A percentile compares a stretch with the other conserved stretches of the same genome.
Evolutionary conservation across 23 tunicate species (phyloP).

Genomic region (Aplidium turbinatum): DNA sequence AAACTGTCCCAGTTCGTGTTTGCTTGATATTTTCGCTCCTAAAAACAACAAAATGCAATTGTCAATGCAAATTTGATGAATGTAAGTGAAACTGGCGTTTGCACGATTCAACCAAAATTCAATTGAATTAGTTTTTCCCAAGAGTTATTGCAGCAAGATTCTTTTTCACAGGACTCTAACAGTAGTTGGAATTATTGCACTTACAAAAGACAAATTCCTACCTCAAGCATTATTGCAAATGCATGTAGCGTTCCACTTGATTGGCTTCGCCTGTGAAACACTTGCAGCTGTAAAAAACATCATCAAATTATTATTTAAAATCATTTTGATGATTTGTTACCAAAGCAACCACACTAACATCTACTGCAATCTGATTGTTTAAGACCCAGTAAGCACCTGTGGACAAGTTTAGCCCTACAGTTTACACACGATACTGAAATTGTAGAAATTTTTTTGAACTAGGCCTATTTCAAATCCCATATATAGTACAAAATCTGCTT

Average conservation of each 20-base stretch:
- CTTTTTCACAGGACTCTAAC: background rate
- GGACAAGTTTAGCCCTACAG: too few species aligned
- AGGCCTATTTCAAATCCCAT: too few species aligned
- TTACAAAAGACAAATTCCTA: background rate
- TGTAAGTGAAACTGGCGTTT: background rate
- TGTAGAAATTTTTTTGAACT: too few species aligned
- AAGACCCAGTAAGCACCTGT: too few species aligned
- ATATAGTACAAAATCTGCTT: too few species aligned
- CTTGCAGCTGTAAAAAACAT: constrained; percentile 10
- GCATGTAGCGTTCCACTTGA: background rate
- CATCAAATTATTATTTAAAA: too few species aligned
- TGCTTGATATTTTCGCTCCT: background rate
- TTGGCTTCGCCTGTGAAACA: background rate
- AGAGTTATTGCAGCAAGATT: too few species aligned
- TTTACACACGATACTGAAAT: too few species aligned
- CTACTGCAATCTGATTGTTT: too few species aligned
- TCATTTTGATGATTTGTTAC: too few species aligned
- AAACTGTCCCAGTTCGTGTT: constrained; percentile 5
- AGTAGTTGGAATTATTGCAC: background rate
- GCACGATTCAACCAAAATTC: background rate
- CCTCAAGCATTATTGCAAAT: background rate
- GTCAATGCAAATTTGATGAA: background rate
- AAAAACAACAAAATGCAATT: background rate
- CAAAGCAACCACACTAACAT: too few species aligned
- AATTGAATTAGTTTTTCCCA: background rate